Evolutionary conservation across 2,797 vertebrate species (phyloP), one percentile per base, ranked within the genome.

Genomic region (Pseudochaenichthys georgianus): DNA sequence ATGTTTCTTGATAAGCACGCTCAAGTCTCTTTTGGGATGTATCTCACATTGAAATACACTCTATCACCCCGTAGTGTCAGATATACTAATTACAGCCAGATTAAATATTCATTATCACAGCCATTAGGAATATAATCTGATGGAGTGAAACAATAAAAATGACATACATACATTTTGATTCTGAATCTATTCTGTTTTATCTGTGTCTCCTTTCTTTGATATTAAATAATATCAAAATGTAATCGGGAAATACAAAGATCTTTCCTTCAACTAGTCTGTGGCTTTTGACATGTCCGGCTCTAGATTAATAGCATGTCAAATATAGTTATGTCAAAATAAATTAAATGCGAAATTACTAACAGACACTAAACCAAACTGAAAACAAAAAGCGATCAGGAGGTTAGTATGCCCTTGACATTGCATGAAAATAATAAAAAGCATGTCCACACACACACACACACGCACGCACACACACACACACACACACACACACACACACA

Each of bases 81-180:
- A 80, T 73, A 53, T 52, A 67, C 47, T 87, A 77, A 90, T 87
- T 82, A 74, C 48, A 75, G 31, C 16, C 50, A 48, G 45, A 80
- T 86, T 74, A 85, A 87, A 85, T 84, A 84, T 86, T 84, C 47
- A 86, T 88, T 74, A 72, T 62, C 53, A 38, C 52, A 53, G 53
- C 73, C 55, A 79, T 85, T 64, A 78, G 64, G 73, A 61, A 80
- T 74, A 82, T 83, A 85, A 88, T 89, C 59, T 81, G 55, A 78
- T 68, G 38, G 73, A 82, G 21, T 70, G 52, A 31, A 87, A 78
- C 65, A 81, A 64, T 72, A 41, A 80, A 76, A 59, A 59, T 16
- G 42, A 45, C 2, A 69, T 34, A 23, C 60, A 47, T 50, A 50
- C 10, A 34, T 4, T 77, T 71, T 85, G 77, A 72, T 58, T 78